Evolutionary conservation across 2,113 vertebrate species (phyloP).

Genomic region (Salvelinus namaycush): DNA sequence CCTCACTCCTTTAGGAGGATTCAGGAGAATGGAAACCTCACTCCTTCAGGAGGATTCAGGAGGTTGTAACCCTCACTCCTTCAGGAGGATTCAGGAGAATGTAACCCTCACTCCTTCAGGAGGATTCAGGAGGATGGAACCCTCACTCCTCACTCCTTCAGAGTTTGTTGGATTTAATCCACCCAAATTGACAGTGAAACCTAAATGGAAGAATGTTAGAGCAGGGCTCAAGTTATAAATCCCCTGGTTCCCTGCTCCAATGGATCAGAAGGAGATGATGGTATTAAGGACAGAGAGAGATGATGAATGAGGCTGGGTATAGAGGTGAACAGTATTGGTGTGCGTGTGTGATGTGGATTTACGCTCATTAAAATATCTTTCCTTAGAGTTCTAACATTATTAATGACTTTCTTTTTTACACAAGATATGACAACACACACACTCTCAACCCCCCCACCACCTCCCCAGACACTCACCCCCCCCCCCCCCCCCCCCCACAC

Average conservation of each 20-base stretch:
- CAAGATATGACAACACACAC: slow-evolving; percentile 16
- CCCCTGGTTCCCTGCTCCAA: neutral
- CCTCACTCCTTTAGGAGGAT: too few relatives aligned
- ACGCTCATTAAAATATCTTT: neutral
- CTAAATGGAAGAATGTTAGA: neutral
- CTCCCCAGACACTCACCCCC: neutral
- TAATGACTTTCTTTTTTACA: slow-evolving; percentile 14
- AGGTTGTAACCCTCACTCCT: too few relatives aligned
- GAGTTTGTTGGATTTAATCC: neutral
- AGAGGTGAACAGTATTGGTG: neutral
- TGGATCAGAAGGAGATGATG: neutral
- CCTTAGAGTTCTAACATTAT: neutral
- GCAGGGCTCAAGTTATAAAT: neutral
- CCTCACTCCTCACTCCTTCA: neutral
- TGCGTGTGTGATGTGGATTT: neutral
- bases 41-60: too few relatives aligned
- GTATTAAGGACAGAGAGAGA: slow-evolving; percentile 1
- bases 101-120: neutral
- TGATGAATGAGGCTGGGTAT: neutral
- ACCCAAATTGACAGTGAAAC: too few relatives aligned
- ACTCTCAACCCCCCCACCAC: neutral
- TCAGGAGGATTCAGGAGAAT: neutral
- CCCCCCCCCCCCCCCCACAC: too few relatives aligned
- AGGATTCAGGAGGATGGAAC: too few relatives aligned
- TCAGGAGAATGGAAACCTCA: too few relatives aligned